Base-by-base conservation (phyloP, 1,140 invertebrate species). In the Lordiphosa mommai region DNA sequence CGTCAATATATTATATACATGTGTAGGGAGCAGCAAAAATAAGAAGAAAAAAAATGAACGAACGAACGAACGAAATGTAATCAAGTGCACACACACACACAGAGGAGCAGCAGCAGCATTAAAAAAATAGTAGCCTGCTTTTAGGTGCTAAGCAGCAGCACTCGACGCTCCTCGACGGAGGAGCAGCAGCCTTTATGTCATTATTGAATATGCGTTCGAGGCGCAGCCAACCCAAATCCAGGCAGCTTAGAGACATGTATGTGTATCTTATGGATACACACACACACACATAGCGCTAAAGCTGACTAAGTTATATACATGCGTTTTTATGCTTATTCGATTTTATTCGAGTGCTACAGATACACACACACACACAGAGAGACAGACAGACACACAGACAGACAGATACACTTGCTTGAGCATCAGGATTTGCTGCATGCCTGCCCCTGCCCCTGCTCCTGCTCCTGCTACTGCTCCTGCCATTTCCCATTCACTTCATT, bases 261-360 rank as follows among this genome's bases (percentile, higher is more conserved):
- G 72, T 72, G 76, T 79, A 73, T 65, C 57, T 58, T 56, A 41
- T 64, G 37, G 48, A 52, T 41, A 60, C 51, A 59, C 61, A 61
- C 51, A 49, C 41, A 48, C 40, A 56, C 34, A 69, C 29, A 49
- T 17, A 29, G 23, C 0, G 23, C 5, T 7, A 27, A 27, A 27
- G 23, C 23, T 27, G 23, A 27, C 23, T 27, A 27, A 27, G 23
- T 7, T 59, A 47, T 57, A 65, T 69, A 57, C 76, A 68, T 82
- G 76, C 77, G 77, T 82, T 82, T 82, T 82, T 82, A 82, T 84
- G 77, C 76, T 84, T 82, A 82, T 82, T 82, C 76, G 76, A 82
- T 82, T 82, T 82, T 76, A 82, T 82, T 79, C 70, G 69, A 79
- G 74, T 79, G 68, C 73, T 79, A 43, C 50, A 36, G 49, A 69